These are phyloP conservation scores for Cliona cf. orientalis DNA, from an alignment of 37 sponge, comb jelly and placozoan genomes.

Conservation along the genomic window DNA sequence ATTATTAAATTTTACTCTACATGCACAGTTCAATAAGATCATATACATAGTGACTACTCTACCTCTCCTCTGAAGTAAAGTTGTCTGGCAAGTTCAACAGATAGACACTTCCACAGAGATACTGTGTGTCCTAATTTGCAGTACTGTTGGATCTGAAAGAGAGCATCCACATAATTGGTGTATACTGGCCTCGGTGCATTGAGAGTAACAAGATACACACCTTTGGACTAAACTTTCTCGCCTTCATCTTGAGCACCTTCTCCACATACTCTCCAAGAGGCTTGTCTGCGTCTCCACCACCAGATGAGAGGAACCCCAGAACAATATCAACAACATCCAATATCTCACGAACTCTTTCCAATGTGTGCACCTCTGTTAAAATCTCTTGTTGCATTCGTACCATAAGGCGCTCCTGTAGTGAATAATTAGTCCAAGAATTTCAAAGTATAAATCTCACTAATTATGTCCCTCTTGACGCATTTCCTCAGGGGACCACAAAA, in stretches of 20 bases:
- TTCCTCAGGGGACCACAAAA: too few species aligned
- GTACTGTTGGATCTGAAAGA: slow-evolving; percentile 45
- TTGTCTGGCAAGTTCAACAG: slow-evolving; percentile 47
- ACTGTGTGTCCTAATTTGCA: slow-evolving; percentile 56
- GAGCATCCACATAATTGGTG: not conserved
- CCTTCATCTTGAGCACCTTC: slow-evolving; percentile 52
- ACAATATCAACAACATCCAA: slow-evolving; percentile 58
- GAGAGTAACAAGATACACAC: slow-evolving; percentile 12
- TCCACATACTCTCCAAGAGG: slow-evolving; percentile 42
- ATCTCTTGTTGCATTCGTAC: slow-evolving; percentile 42
- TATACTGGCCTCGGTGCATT: too few species aligned
- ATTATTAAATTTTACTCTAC: too few species aligned
- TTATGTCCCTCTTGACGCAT: too few species aligned
- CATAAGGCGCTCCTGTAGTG: slow-evolving; percentile 30
- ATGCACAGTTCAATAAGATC: too few species aligned
- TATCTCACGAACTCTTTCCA: slow-evolving; percentile 26
- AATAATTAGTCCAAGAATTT: too few species aligned
- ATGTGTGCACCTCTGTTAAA: slow-evolving; percentile 22
- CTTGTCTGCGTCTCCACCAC: slow-evolving; percentile 44
- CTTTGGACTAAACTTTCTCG: slow-evolving; percentile 36
- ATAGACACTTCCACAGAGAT: slow-evolving; percentile 71
- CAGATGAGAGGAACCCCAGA: slow-evolving; percentile 61
- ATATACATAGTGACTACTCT: too few species aligned
- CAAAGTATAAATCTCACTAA: too few species aligned
- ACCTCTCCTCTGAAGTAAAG: slow-evolving; percentile 37